Evolutionary conservation across 2,113 vertebrate genomes (phyloP), one percentile per base, ranked within the genome.

Genomic region (Sminthopsis crassicaudata): DNA sequence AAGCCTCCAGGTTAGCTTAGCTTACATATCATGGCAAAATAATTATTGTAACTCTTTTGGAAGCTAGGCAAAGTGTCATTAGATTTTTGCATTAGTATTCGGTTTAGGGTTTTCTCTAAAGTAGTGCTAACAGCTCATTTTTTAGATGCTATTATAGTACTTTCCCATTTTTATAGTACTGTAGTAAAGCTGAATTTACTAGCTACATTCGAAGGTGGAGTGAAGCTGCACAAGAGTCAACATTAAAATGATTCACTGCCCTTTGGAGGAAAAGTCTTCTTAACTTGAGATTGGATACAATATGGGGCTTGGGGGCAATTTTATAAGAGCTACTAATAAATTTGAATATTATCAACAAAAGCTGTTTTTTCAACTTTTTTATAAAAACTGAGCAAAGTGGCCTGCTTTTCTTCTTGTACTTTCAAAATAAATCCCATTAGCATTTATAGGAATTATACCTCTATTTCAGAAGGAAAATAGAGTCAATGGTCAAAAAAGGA

Each of bases 121-220:
- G 97, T 94, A 98, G 96, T 94, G 96, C 96, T 97, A 98, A 97
- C 97, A 98, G 97, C 96, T 98, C 98, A 97, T 97, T 98, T 96
- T 98, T 98, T 97, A 98, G 97, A 97, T 98, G 96, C 96, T 98
- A 91, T 98, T 98, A 98, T 96, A 94, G 97, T 97, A 98, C 97
- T 98, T 98, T 98, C 97, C 97, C 97, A 96, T 98, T 98, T 98
- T 98, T 98, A 98, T 98, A 97, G 98, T 97, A 96, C 94, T 96
- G 91, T 98, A 98, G 97, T 98, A 98, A 98, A 98, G 97, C 94
- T 97, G 97, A 98, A 98, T 98, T 98, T 98, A 98, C 97, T 98
- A 96, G 97, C 95, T 98, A 93, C 96, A 97, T 98, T 95, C 98
- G 98, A 98, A 98, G 98, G 97, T 0, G 0, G 98, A 97, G 97